A percentile compares a stretch with the other conserved stretches of the same genome.
These are phyloP conservation scores for Dyspetes luteomarginatus DNA, from an alignment of 2,888 invertebrate genomes.

Conservation along the genomic window DNA sequence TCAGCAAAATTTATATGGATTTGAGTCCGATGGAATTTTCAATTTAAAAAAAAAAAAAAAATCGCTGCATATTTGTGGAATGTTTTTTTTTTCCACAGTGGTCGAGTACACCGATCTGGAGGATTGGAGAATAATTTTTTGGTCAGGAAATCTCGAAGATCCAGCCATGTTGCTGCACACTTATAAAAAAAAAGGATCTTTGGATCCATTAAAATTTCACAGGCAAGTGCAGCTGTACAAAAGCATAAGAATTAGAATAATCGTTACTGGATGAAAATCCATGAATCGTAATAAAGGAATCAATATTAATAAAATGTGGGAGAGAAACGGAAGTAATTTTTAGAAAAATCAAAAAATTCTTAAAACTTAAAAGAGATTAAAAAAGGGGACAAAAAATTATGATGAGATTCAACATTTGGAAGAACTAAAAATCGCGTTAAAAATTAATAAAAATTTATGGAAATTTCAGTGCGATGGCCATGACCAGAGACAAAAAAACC, in stretches of 20 bases:
- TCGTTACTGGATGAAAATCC: no score
- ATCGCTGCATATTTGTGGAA: no score
- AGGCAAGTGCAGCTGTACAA: slow-evolving; percentile 81
- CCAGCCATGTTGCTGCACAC: slow-evolving; percentile 88
- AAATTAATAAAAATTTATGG: slow-evolving; percentile 18
- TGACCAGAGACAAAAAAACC: slow-evolving; percentile 87
- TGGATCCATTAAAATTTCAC: slow-evolving; percentile 86
- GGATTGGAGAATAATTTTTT: slow-evolving; percentile 90
- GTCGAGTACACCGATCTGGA: slow-evolving; percentile 90
- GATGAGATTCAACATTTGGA: no score
- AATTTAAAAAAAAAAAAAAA: no score
- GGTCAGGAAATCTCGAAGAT: slow-evolving; percentile 93
- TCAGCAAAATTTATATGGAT: neutral
- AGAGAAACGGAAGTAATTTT: no score
- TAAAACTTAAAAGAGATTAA: no score
- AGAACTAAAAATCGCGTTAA: no score
- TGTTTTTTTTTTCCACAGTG: slow-evolving; percentile 80
- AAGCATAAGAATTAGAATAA: no score
- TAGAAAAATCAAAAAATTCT: no score
- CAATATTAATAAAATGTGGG: no score
- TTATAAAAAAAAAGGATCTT: slow-evolving; percentile 84
- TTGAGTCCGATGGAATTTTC: slow-evolving; percentile 25
- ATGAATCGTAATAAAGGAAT: no score
- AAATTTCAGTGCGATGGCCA: slow-evolving; percentile 86
- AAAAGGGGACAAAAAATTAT: no score